Base-by-base conservation (phyloP, 2,888 invertebrate species). In the Pristionchus japonicus region DNA sequence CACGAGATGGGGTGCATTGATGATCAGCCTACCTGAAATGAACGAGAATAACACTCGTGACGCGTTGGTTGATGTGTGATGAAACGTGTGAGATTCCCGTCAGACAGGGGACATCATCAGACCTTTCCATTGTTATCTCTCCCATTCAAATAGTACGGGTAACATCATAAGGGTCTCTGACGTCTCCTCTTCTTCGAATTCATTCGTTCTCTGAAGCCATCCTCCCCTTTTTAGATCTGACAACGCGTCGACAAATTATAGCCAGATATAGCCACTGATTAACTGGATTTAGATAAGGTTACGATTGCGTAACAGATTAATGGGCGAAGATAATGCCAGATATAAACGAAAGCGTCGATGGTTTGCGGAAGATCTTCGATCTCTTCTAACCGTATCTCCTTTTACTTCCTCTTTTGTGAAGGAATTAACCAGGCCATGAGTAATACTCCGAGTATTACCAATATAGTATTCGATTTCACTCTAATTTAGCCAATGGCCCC, bases 271-370 rank as follows among this genome's bases (percentile, higher is more conserved):
- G 74, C 67, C 67, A 67, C 31, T 52, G 17, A 67, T 67, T 61
- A 34, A 70, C 34, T 13, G 34, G 74, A 74, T 74, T 74, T 34
- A 13, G 40, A 74, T 74, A 74, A 74, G 74, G 74, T 74, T 74
- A 74, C 67, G 67, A 15, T 74, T 40, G 34, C 70, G 34, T 64
- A n/a, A 64, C 27, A 27, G 64, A 31, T 27, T 70, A 70, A 61
- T 61, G 61, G 61, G 23, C 11, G 13, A 27, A 27, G 61, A n/a
- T 61, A 11, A 70, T 37, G 9, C 70, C 70, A 70, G 13, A 70
- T 27, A 61, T 61, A 61, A 61, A 27, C 27, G 61, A 61, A 27
- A 23, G 27, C 61, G 27, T 61, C 61, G 11, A 61, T 61, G 27
- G 23, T 13, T 52, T 52, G 27, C 13, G 23, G 61, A 61, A 61